These are phyloP conservation scores for Andrena marginata DNA, from an alignment of 2,888 invertebrate genomes.

Conservation along the genomic window DNA sequence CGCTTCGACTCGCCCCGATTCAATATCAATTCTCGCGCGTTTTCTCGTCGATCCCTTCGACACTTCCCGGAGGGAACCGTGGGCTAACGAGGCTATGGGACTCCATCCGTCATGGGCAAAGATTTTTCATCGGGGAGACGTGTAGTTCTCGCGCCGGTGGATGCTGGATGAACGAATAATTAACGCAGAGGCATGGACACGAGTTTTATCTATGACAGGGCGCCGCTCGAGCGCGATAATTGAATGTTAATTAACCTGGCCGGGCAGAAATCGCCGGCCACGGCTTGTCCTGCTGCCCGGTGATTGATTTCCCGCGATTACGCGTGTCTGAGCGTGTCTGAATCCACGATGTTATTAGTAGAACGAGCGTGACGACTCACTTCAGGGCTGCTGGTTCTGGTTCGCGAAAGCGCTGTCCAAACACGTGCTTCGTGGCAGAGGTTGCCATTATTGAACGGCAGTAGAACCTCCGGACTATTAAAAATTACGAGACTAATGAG, in stretches of 20 bases:
- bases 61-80: neutral
- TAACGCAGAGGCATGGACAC: neutral
- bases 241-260: constrained; percentile 46
- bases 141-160: neutral
- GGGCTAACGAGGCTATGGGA: too few species aligned
- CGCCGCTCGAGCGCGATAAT: constrained; percentile 29
- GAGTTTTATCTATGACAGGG: constrained; percentile 26
- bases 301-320: constrained; percentile 27
- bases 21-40: constrained; percentile 61
- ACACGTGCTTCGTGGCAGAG: too few species aligned
- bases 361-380: constrained; percentile 8
- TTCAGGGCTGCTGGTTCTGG: neutral
- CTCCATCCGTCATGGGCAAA: neutral
- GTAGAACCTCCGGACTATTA: neutral
- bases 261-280: constrained; percentile 4
- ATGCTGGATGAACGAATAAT: constrained; percentile 4
- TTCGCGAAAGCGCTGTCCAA: too few species aligned
- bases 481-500: neutral
- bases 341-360: constrained; percentile 10
- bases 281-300: neutral
- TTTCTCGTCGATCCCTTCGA: neutral
- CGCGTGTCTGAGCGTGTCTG: constrained; percentile 6
- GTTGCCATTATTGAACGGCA: too few species aligned
- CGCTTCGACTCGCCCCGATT: constrained; percentile 60
- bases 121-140: neutral